These are phyloP conservation scores for Tetramorium alpestre DNA, from an alignment of 1,140 invertebrate species.

Conservation along the genomic window DNA sequence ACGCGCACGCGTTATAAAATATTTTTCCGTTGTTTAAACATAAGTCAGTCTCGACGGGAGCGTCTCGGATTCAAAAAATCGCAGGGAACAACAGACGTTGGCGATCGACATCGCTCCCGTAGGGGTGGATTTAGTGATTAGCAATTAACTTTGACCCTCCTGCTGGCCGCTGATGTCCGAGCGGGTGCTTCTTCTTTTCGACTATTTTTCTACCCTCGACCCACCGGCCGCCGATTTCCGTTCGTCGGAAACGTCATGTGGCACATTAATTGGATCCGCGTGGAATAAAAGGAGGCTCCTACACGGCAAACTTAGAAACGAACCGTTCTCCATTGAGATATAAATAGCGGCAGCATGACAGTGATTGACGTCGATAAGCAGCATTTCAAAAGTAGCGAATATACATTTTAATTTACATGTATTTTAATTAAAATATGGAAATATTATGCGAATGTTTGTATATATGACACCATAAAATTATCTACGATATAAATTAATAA, in stretches of 20 bases:
- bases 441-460: neutral
- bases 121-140: conserved; percentile 67
- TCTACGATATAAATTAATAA: neutral
- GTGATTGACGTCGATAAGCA: conserved; percentile 38
- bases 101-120: conserved; percentile 24
- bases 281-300: conserved; percentile 79
- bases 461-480: neutral
- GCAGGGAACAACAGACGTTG: conserved; percentile 60
- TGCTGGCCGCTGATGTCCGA: conserved; percentile 53
- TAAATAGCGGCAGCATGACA: conserved; percentile 33
- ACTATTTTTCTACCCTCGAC: conserved; percentile 43
- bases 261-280: conserved; percentile 79
- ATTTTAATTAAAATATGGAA: neutral
- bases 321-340: conserved; percentile 41
- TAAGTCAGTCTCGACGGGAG: conserved; percentile 21
- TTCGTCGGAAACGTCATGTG: conserved; percentile 82
- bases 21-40: neutral
- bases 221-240: conserved; percentile 75
- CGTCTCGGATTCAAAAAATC: conserved; percentile 65
- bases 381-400: neutral
- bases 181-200: conserved; percentile 23
- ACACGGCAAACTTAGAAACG: conserved; percentile 28
- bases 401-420: neutral
- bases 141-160: conserved; percentile 73
- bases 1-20: neutral